phyloP scores from a whole-genome alignment of 2,797 vertebrate genomes.

The Limnodromus scolopaceus region DNA sequence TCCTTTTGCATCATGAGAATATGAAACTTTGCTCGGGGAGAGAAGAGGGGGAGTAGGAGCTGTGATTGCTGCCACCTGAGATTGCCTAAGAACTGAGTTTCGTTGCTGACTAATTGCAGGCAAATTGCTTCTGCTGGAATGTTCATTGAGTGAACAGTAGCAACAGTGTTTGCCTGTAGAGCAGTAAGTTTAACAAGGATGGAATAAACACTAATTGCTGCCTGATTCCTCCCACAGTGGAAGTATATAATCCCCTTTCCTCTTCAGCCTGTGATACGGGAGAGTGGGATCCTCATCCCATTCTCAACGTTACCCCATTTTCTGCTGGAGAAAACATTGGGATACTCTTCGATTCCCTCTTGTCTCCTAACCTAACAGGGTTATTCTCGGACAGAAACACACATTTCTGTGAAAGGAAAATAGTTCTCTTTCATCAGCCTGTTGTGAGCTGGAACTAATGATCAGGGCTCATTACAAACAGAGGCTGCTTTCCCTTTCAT shows the following conservation, averaged over 20 bases:
- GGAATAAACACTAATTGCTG: background rate
- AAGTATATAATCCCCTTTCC: background rate
- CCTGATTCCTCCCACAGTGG: background rate
- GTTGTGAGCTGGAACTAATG: background rate
- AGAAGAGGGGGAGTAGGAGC: background rate
- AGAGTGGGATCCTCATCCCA: background rate
- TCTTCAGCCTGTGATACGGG: background rate
- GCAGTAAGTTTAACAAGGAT: background rate
- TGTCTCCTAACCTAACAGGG: background rate
- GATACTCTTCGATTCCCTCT: background rate
- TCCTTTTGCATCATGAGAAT: background rate
- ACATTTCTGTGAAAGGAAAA: background rate
- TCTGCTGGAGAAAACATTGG: background rate
- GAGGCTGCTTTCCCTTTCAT: background rate
- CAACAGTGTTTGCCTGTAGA: background rate
- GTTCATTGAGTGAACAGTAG: background rate
- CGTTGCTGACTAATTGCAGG: slow-evolving; percentile 26
- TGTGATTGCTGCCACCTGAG: background rate
- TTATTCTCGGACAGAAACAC: background rate
- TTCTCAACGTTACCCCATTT: background rate
- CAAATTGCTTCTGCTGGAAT: slow-evolving; percentile 10
- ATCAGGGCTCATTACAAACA: background rate
- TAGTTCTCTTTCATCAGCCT: background rate
- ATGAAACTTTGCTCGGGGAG: background rate
- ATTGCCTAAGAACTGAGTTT: background rate